These are phyloP conservation scores for Equus przewalskii DNA, from an alignment of 2,113 vertebrate species.

Conservation along the genomic window DNA sequence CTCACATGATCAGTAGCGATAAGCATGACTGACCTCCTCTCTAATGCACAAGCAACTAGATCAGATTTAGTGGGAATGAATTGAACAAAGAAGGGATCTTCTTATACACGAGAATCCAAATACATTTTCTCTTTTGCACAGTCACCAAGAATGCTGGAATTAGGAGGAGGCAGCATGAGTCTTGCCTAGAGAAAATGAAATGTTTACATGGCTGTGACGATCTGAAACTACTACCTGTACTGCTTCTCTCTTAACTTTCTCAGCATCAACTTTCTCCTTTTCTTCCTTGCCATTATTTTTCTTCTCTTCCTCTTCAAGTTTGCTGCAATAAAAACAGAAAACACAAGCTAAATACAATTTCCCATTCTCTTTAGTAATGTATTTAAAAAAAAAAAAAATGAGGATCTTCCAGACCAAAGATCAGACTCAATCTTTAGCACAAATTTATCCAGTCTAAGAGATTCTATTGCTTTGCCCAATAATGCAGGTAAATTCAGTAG, in stretches of 20 bases:
- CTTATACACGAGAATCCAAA: background rate
- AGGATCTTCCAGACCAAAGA: background rate
- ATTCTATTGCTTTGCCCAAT: background rate
- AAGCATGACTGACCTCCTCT: background rate
- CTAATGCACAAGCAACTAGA: background rate
- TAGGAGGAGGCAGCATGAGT: no score
- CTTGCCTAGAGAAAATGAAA: background rate
- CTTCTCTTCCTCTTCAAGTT: constrained; percentile 87
- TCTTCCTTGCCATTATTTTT: constrained; percentile 72
- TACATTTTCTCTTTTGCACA: background rate
- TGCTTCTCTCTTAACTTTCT: constrained; percentile 74
- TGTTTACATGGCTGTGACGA: no score
- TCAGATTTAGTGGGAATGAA: background rate
- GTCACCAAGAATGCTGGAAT: background rate
- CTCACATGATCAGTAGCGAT: background rate
- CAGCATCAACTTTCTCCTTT: constrained; percentile 54
- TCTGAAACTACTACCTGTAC: constrained; percentile 64
- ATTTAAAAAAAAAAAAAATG: background rate
- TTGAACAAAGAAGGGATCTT: background rate
- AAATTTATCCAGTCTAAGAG: background rate
- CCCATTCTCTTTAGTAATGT: background rate
- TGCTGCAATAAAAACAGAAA: constrained; percentile 84
- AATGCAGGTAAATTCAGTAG: background rate
- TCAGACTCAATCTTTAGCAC: background rate
- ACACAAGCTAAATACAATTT: background rate